These are phyloP conservation scores for Elegia similella DNA, from an alignment of 2,888 invertebrate species.

Conservation along the genomic window DNA sequence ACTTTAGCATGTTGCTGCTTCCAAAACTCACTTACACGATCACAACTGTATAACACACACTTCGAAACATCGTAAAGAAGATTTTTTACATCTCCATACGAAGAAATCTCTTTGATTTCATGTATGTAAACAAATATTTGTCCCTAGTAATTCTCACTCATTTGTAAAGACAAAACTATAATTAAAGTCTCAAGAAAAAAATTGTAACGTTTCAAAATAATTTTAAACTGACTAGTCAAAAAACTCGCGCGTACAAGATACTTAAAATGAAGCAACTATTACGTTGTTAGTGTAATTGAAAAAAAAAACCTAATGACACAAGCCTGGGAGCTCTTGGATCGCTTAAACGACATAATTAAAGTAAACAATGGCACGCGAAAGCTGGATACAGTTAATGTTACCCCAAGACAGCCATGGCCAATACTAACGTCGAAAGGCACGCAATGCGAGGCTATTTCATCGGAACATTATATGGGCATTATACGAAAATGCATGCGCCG, in stretches of 20 bases:
- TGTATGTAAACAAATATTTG: no score
- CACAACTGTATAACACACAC: conserved; percentile 27
- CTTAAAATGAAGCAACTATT: conserved; percentile 25
- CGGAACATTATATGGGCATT: conserved; percentile 78
- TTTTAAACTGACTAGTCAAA: background rate
- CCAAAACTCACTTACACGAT: conserved; percentile 28
- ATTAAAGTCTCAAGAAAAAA: no score
- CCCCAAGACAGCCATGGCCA: conserved; percentile 61
- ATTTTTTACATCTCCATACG: no score
- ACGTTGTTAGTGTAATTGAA: conserved; percentile 32
- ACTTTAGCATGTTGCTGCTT: conserved; percentile 80
- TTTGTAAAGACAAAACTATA: no score
- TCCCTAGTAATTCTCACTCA: no score
- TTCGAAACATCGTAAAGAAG: background rate
- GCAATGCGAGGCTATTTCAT: conserved; percentile 70
- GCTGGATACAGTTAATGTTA: conserved; percentile 32
- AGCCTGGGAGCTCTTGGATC: conserved; percentile 33
- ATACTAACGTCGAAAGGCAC: conserved; percentile 61
- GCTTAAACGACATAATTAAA: conserved; percentile 36
- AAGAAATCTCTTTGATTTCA: no score
- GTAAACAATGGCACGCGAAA: conserved; percentile 26
- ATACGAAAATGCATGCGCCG: conserved; percentile 77
- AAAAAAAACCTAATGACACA: conserved; percentile 36
- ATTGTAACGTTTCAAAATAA: background rate
- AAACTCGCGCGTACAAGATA: conserved; percentile 17